phyloP scores from a whole-genome alignment of 2,888 invertebrate genomes.

The Habrosyne pyritoides region DNA sequence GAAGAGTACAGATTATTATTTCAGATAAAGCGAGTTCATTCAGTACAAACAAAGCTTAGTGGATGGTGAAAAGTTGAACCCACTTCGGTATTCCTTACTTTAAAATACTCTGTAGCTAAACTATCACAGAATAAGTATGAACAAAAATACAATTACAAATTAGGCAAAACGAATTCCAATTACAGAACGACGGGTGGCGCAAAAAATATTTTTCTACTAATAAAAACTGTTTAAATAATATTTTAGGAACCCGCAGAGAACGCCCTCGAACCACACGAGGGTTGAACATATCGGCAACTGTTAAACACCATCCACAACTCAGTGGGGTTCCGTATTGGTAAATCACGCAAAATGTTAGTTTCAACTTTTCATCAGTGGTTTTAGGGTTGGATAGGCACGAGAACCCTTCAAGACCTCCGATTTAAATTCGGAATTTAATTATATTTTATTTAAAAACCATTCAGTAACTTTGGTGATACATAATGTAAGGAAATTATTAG shows the following conservation, averaged over 20 bases:
- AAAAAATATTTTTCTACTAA: slow-evolving; percentile 37
- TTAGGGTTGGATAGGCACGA: slow-evolving; percentile 30
- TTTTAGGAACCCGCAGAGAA: slow-evolving; percentile 65
- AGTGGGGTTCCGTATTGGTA: slow-evolving; percentile 39
- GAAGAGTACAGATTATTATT: too few species aligned
- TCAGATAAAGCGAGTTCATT: too few species aligned
- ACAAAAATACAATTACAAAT: not conserved
- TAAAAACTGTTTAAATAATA: slow-evolving; percentile 55
- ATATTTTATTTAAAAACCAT: not conserved
- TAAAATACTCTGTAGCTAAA: not conserved
- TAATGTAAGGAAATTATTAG: too few species aligned
- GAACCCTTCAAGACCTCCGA: slow-evolving; percentile 15
- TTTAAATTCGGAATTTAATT: not conserved
- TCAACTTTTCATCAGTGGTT: slow-evolving; percentile 26
- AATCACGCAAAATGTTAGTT: slow-evolving; percentile 28
- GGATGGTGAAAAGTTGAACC: too few species aligned
- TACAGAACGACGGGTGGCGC: slow-evolving; percentile 39
- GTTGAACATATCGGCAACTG: slow-evolving; percentile 39
- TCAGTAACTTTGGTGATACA: not conserved
- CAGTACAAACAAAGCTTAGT: too few species aligned
- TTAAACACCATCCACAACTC: slow-evolving; percentile 56
- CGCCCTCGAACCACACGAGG: slow-evolving; percentile 70
- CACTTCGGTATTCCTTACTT: too few species aligned
- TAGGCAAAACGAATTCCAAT: slow-evolving; percentile 34
- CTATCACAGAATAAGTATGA: not conserved